Evolutionary conservation across 2,113 vertebrate species (phyloP).

Genomic region (Mugil cephalus): DNA sequence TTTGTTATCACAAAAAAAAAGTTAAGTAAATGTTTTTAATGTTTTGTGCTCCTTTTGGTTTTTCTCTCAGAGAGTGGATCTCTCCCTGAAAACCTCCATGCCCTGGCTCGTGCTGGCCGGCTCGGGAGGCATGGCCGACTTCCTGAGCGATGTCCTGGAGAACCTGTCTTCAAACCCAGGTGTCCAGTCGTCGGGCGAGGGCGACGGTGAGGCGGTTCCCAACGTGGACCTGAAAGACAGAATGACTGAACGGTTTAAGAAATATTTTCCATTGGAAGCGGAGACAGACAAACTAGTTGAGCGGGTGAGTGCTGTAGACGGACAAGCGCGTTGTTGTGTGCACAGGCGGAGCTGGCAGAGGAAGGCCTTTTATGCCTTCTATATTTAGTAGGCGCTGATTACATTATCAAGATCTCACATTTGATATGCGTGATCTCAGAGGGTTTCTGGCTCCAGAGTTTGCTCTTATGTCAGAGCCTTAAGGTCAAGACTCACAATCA

Average conservation of each 20-base stretch:
- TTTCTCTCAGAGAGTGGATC: slow-evolving; percentile 82
- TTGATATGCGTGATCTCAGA: not conserved
- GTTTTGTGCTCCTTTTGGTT: not conserved
- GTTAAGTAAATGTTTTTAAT: no score
- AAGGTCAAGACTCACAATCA: not conserved
- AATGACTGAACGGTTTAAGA: slow-evolving; percentile 78
- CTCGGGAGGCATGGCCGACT: slow-evolving; percentile 89
- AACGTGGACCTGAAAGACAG: slow-evolving; percentile 72
- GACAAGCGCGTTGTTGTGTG: not conserved
- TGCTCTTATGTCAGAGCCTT: not conserved
- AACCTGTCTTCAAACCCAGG: slow-evolving; percentile 65
- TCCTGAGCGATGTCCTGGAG: slow-evolving; percentile 86
- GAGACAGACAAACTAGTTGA: slow-evolving; percentile 81
- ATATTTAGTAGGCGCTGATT: not conserved
- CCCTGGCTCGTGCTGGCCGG: slow-evolving; percentile 91
- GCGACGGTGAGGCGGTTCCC: slow-evolving; percentile 50
- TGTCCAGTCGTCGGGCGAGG: slow-evolving; percentile 63
- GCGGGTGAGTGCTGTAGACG: slow-evolving; percentile 61
- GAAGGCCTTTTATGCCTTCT: not conserved
- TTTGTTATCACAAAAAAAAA: not conserved
- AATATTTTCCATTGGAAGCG: slow-evolving; percentile 74
- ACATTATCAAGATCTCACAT: not conserved
- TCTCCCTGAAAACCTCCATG: slow-evolving; percentile 84
- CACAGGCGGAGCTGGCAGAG: not conserved
- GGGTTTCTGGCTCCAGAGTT: not conserved